Base-by-base conservation (phyloP, 2,888 invertebrate genomes). In the Pegoplata infirma region DNA sequence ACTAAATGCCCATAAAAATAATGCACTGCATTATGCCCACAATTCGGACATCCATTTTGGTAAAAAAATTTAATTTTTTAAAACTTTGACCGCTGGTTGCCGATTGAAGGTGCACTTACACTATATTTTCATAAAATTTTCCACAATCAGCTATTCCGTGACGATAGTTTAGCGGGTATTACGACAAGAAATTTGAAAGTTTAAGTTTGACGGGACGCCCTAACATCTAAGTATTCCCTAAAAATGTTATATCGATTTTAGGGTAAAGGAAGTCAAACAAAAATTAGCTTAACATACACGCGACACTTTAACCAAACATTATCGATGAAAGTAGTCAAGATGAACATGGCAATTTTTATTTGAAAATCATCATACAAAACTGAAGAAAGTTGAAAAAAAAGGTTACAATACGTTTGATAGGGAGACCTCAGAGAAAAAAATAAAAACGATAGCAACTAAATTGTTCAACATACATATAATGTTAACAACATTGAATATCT, bases 261-360 rank as follows among this genome's bases (percentile, higher is more conserved):
- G 36, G 36, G 12, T 40, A 46, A 12, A 47, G 25, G 19, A 56
- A 63, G 40, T 49, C 46, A 55, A 63, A 56, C 12, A 68, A 23
- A 75, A 68, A 63, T 75, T 68, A 49, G 55, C 68, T 63, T n/a
- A 8, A 49, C 40, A 36, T 36, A 49, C 55, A 47, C n/a, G 47
- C 67, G 40, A 47, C 47, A 61, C 17, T 53, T 44, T 53, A 53
- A 40, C n/a, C 28, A 46, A 56, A 67, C 21, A 67, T 46, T 67
- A 46, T 47, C 32, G 67, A 47, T 58, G 44, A 25, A 16, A 59
- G 46, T 59, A 25, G 25, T 46, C 46, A 59, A 46, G 12, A 25
- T 19, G 16, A 59, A 23, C 59, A 16, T 16, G 59, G 10, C 46
- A 59, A 59, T 59, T 16, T 25, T 25, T 25, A 23, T 10, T 16